phyloP scores from a whole-genome alignment of 2,113 vertebrate species.

The Trichomycterus rosablanca region DNA sequence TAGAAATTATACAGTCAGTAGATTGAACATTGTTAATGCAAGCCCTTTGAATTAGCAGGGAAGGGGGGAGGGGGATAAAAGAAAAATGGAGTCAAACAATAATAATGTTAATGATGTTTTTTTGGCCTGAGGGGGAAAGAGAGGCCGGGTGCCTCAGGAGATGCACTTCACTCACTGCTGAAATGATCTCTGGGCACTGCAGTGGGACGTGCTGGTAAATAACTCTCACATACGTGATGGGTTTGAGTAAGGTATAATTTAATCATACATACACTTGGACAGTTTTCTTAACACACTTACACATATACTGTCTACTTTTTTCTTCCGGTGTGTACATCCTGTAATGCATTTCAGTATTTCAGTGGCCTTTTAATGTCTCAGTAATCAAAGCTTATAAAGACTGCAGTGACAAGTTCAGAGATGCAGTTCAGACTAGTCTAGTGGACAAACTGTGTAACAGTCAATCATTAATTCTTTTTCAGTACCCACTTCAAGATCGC shows the following conservation, averaged over 20 bases:
- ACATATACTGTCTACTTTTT: conserved; percentile 53
- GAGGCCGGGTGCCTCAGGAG: conserved; percentile 51
- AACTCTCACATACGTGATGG: conserved; percentile 24
- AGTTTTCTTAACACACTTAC: conserved; percentile 28
- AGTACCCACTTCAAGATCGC: too few species aligned
- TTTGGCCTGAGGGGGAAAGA: conserved; percentile 58
- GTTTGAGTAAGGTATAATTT: conserved; percentile 29
- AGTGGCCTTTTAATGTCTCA: too few species aligned
- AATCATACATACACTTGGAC: conserved; percentile 19
- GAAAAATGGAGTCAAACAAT: conserved; percentile 60
- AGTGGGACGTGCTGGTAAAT: conserved; percentile 57
- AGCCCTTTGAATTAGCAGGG: conserved; percentile 62
- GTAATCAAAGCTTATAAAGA: too few species aligned
- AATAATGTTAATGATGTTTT: conserved; percentile 66
- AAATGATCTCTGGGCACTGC: conserved; percentile 48
- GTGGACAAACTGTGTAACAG: too few species aligned
- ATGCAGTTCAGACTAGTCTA: too few species aligned
- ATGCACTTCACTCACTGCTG: conserved; percentile 49
- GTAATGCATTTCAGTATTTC: too few species aligned
- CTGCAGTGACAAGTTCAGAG: too few species aligned
- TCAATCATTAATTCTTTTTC: too few species aligned
- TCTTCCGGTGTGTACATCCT: conserved; percentile 7
- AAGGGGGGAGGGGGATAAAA: conserved; percentile 31
- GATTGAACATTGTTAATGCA: conserved; percentile 68
- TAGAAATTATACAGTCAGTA: conserved; percentile 70